A percentile compares a stretch with the other conserved stretches of the same genome.
phyloP scores from a whole-genome alignment of 2,113 vertebrate species.

The Platichthys stellatus region DNA sequence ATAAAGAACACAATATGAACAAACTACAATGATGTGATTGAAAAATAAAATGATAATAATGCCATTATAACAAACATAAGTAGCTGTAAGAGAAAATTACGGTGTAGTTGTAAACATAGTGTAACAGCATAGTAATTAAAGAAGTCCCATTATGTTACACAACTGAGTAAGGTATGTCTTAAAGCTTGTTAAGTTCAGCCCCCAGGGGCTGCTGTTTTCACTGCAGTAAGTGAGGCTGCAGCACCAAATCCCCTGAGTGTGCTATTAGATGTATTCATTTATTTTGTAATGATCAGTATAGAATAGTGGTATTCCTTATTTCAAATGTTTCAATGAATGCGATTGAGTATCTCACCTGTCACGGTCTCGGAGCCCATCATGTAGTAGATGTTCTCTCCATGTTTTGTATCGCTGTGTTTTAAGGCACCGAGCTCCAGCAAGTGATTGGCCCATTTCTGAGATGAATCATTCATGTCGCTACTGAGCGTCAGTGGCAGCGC shows the following conservation, averaged over 20 bases:
- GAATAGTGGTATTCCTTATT: background rate
- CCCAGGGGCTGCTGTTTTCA: background rate
- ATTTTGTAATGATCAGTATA: background rate
- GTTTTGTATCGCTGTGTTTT: constrained; percentile 62
- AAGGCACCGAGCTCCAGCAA: constrained; percentile 19
- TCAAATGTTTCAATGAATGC: background rate
- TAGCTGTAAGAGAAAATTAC: background rate
- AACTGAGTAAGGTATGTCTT: background rate
- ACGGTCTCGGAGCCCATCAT: constrained; percentile 22
- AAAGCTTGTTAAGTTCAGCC: background rate
- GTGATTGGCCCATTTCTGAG: constrained; percentile 79
- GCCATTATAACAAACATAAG: background rate
- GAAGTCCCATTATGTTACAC: background rate
- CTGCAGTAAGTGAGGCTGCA: background rate
- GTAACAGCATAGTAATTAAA: background rate
- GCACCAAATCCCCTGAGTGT: background rate
- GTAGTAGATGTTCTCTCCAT: constrained; percentile 80
- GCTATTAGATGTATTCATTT: background rate
- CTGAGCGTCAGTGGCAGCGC: constrained; percentile 42
- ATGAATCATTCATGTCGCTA: constrained; percentile 40
- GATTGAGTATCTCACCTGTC: constrained; percentile 51
- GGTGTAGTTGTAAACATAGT: background rate
- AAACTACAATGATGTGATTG: background rate
- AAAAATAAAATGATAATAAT: background rate
- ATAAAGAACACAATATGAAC: background rate